Conservation (phyloP, 2,113 vertebrate genomes). For the Sinocyclocheilus grahami region DNA sequence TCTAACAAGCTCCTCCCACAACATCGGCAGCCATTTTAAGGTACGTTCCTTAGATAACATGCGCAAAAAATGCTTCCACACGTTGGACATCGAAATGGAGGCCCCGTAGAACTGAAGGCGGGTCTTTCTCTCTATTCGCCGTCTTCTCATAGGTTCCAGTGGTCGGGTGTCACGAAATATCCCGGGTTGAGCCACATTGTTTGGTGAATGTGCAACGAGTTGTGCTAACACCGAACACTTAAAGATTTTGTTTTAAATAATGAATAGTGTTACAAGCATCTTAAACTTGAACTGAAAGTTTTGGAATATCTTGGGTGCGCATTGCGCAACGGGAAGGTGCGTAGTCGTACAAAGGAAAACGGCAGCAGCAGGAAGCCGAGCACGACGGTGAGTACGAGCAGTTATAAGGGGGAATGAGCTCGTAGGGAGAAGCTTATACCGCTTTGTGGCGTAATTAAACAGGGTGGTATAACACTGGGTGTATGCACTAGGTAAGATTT, state of each 20-base stretch:
- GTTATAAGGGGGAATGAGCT: conserved; percentile 6
- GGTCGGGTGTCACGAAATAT: conserved; percentile 48
- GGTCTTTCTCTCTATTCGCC: conserved; percentile 26
- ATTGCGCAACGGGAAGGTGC: background rate
- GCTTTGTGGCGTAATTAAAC: background rate
- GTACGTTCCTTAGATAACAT: conserved; percentile 44
- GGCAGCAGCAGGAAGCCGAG: conserved; percentile 20
- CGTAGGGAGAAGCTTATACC: background rate
- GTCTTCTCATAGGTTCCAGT: conserved; percentile 50
- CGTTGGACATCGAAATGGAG: conserved; percentile 55
- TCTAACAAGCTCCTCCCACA: conserved; percentile 39
- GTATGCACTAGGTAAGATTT: background rate
- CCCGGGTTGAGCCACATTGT: conserved; percentile 66
- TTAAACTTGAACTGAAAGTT: background rate
- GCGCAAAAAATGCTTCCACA: conserved; percentile 58
- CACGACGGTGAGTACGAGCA: conserved; percentile 44
- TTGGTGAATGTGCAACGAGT: conserved; percentile 59
- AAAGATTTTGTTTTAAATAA: background rate
- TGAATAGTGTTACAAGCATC: background rate
- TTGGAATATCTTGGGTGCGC: background rate
- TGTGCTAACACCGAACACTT: background rate
- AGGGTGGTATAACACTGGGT: background rate
- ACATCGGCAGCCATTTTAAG: conserved; percentile 52
- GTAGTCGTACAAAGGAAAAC: conserved; percentile 22
- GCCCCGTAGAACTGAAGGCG: conserved; percentile 56